Conservation (phyloP, 2,113 vertebrate genomes). For the Pelodiscus sinensis region DNA sequence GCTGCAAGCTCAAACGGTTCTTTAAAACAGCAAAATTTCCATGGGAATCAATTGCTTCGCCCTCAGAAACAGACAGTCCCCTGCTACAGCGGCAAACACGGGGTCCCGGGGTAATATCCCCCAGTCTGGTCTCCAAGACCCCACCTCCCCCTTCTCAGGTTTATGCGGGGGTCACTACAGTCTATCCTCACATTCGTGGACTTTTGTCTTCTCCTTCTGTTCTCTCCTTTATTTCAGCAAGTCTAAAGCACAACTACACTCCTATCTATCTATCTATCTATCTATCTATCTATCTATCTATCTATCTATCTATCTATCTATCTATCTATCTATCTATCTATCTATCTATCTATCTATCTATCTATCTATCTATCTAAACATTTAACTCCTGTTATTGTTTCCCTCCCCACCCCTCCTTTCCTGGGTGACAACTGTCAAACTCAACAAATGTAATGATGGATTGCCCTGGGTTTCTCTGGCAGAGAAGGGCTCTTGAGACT, state of each 20-base stretch:
- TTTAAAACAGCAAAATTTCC: conserved; percentile 65
- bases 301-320: not conserved
- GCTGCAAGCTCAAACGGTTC: conserved; percentile 68
- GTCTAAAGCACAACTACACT: not conserved
- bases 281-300: conserved; percentile 10
- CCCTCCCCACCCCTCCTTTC: not conserved
- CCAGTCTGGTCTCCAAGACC: not conserved
- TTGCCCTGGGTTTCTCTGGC: not conserved
- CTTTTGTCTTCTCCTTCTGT: not conserved
- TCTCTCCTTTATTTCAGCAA: too few species aligned
- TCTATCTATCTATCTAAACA: not conserved
- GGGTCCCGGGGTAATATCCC: not conserved
- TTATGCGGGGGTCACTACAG: not conserved
- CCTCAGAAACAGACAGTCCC: not conserved
- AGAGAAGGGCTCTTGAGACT: not conserved
- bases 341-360: conserved; percentile 18
- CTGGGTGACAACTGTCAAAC: not conserved
- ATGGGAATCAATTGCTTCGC: conserved; percentile 55
- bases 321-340: not conserved
- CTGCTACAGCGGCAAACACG: not conserved
- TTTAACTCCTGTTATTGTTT: not conserved
- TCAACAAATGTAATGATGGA: not conserved
- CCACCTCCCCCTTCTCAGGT: not conserved
- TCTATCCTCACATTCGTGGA: not conserved
- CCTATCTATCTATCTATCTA: not conserved